These are phyloP conservation scores for Sebastes matsubarae DNA, from an alignment of 2,797 vertebrate genomes.

Conservation along the genomic window DNA sequence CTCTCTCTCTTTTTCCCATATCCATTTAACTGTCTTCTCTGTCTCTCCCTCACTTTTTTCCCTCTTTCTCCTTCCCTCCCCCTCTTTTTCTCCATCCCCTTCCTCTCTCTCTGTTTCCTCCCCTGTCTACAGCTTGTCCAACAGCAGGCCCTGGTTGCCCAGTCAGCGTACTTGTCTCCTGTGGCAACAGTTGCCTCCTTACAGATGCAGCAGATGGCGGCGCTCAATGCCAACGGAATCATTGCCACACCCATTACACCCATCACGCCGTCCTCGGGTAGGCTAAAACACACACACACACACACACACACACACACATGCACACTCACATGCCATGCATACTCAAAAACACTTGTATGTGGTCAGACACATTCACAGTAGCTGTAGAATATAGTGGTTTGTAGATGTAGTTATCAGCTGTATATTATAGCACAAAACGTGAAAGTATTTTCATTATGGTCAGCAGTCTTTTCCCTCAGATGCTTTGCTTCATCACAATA, in stretches of 20 bases:
- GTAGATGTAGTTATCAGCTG: background rate
- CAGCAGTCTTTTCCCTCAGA: background rate
- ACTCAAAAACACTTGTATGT: background rate
- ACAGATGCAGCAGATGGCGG: slow-evolving; percentile 97
- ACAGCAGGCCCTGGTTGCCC: slow-evolving; percentile 93
- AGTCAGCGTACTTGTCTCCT: slow-evolving; percentile 96
- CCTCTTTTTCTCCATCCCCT: slow-evolving; percentile 15
- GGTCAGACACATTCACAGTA: background rate
- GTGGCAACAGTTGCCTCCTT: slow-evolving; percentile 93
- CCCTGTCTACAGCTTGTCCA: slow-evolving; percentile 88
- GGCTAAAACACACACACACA: background rate
- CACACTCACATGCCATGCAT: background rate
- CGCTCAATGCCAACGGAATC: slow-evolving; percentile 92
- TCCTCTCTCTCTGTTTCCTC: slow-evolving; percentile 45
- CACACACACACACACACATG: background rate
- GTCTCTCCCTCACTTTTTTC: background rate
- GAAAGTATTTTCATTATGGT: background rate
- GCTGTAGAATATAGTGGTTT: background rate
- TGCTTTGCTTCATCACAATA: background rate
- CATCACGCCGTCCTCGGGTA: slow-evolving; percentile 84
- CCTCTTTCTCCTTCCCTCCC: background rate
- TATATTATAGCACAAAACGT: background rate
- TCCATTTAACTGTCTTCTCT: slow-evolving; percentile 42
- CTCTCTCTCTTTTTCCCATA: slow-evolving; percentile 42
- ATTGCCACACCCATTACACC: slow-evolving; percentile 89